Evolutionary conservation across 2,888 invertebrate species (phyloP).

Genomic region (Limnephilus lunatus): DNA sequence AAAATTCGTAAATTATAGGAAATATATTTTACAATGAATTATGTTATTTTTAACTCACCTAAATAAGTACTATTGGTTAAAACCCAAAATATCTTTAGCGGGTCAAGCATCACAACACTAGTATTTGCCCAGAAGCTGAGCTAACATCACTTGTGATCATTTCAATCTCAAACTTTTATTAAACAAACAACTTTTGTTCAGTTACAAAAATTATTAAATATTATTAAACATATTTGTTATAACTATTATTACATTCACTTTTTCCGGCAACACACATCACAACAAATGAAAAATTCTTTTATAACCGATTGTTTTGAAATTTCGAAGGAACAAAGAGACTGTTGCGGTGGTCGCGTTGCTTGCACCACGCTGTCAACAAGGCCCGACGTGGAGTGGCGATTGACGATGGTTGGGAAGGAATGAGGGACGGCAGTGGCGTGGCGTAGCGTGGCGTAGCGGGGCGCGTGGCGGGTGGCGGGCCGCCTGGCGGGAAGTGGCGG

Average conservation of each 20-base stretch:
- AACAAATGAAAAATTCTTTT: background rate
- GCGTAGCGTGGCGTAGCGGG: conserved; percentile 62
- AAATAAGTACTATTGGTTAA: conserved; percentile 89
- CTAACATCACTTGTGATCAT: conserved; percentile 68
- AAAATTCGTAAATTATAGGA: too few species aligned
- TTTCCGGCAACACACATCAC: background rate
- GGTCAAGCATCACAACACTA: conserved; percentile 84
- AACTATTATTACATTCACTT: background rate
- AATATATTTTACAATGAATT: background rate
- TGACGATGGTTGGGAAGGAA: background rate
- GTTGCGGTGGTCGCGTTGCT: background rate
- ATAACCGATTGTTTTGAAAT: background rate
- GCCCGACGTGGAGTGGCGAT: conserved; percentile 9
- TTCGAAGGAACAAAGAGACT: background rate
- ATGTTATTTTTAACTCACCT: conserved; percentile 75
- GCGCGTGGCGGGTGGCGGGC: conserved; percentile 67
- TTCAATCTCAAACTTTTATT: conserved; percentile 45
- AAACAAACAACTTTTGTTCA: background rate
- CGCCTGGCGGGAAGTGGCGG: conserved; percentile 68
- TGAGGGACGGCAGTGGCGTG: conserved; percentile 27
- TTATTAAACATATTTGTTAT: background rate
- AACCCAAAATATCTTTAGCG: conserved; percentile 90
- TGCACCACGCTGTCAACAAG: conserved; percentile 7
- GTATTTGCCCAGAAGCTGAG: conserved; percentile 67
- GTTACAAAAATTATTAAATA: background rate